Evolutionary conservation across 2,888 invertebrate genomes (phyloP).

Genomic region (Pseudolycoriella hygida): DNA sequence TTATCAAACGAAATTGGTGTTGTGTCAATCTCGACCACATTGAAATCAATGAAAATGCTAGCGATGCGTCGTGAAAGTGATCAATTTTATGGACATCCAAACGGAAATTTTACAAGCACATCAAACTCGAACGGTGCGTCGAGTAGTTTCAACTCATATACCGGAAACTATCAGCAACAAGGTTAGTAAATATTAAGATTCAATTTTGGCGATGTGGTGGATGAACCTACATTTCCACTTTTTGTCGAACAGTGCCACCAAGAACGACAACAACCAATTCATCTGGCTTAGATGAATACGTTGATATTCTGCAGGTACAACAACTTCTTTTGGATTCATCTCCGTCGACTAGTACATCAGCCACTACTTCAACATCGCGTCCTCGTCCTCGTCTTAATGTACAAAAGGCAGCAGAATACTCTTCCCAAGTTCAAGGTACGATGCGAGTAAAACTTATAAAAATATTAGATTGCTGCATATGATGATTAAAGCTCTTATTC

Average conservation of each 20-base stretch:
- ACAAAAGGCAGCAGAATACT: constrained; percentile 28
- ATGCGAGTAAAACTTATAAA: background rate
- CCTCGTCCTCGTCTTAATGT: constrained; percentile 25
- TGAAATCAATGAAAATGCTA: constrained; percentile 28
- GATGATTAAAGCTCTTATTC: background rate
- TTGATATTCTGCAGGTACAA: constrained; percentile 69
- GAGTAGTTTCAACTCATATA: background rate
- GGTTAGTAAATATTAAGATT: too few species aligned
- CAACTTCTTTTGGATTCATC: constrained; percentile 44
- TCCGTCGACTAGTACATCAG: constrained; percentile 19
- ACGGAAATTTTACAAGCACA: constrained; percentile 11
- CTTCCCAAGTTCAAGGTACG: constrained; percentile 27
- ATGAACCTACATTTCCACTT: too few species aligned
- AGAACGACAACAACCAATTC: background rate
- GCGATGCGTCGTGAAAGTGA: constrained; percentile 63
- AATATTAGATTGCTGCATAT: constrained; percentile 1
- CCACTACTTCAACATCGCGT: constrained; percentile 16
- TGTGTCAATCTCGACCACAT: background rate
- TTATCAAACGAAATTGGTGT: background rate
- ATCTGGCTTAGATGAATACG: constrained; percentile 47
- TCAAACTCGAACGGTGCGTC: constrained; percentile 5
- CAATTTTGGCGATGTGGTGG: too few species aligned
- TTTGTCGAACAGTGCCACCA: background rate
- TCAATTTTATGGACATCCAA: constrained; percentile 27
- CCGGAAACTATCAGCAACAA: constrained; percentile 3